Conservation (phyloP, 1,140 invertebrate species). For the Probaryconus sp. region DNA sequence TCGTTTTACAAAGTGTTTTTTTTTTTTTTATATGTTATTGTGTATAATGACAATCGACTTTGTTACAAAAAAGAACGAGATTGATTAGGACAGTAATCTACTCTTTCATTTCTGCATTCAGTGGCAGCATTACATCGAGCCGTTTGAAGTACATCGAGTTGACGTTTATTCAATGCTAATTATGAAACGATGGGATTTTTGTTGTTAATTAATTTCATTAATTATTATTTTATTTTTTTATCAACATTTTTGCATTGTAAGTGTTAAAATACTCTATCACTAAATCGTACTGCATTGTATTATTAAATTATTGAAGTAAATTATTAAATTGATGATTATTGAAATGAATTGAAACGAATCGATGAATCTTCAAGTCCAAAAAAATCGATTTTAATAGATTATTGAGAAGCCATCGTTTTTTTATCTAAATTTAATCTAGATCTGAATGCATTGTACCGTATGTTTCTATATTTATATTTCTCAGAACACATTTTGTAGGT, state of each 20-base stretch:
- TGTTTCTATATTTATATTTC: conserved; percentile 33
- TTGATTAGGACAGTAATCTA: conserved; percentile 14
- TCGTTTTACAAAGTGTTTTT: too few relatives aligned
- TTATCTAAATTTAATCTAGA: conserved; percentile 9
- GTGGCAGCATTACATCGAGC: background rate
- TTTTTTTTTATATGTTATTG: background rate
- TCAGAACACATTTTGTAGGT: conserved; percentile 19
- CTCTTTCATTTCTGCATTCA: background rate
- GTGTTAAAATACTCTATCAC: too few relatives aligned
- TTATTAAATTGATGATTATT: too few relatives aligned
- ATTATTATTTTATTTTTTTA: too few relatives aligned
- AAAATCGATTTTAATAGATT: too few relatives aligned
- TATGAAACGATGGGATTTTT: background rate
- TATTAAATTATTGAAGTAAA: too few relatives aligned
- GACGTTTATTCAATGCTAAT: conserved; percentile 4
- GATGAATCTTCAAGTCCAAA: too few relatives aligned
- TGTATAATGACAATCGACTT: conserved; percentile 11
- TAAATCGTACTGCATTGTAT: too few relatives aligned
- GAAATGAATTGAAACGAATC: too few relatives aligned
- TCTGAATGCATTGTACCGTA: conserved; percentile 7
- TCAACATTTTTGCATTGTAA: too few relatives aligned
- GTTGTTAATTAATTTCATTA: too few relatives aligned
- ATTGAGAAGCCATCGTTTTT: background rate
- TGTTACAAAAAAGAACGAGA: conserved; percentile 7
- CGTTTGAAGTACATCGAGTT: conserved; percentile 3